Evolutionary conservation across 2,888 invertebrate genomes (phyloP), one percentile per base, ranked within the genome.

Genomic region (Chymomyza caudatula): DNA sequence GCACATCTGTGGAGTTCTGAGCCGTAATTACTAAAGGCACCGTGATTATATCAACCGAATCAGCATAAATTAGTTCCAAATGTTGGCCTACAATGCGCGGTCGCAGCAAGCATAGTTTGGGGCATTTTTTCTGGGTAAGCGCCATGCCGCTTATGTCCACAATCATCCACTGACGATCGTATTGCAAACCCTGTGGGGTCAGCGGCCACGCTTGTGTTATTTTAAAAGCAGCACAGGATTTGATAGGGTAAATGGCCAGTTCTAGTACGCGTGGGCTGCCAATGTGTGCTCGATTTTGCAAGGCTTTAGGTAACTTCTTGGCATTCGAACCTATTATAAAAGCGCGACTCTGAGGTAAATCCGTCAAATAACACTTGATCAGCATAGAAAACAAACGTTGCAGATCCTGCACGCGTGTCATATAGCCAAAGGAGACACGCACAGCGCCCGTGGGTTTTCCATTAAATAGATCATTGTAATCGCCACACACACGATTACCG

Each of bases 161-260:
- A 67, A 99, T 94, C 96, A 98, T 97, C 97, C 98, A 99, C 86
- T 95, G 94, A 74, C 98, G 92, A 90, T 99, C 99, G 89, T 94
- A 97, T 83, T 94, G 92, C 37, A 99, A 92, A 0, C 98, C 98
- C 81, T 94, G 94, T 0, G 90, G 81, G 11, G 94, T 94, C 61
- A 98, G 89, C 65, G 92, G 91, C 97, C 98, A 98, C 15, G 91
- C 89, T 8, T 89, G 85, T 37, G 86, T 84, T 23, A 95, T 92
- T 91, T 94, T 93, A 84, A 94, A 95, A 5, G 95, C 94, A 0
- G 94, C 96, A 90, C 98, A 98, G 0, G 98, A 98, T 91, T 98
- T 98, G 4, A 98, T 92, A 0, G 98, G 98, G 89, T 96, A 98
- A 54, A 98, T 92, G 85, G 93, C 93, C 71, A 95, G 92, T 68